These are phyloP conservation scores for Orius insidiosus DNA, from an alignment of 1,140 invertebrate genomes.

Conservation along the genomic window DNA sequence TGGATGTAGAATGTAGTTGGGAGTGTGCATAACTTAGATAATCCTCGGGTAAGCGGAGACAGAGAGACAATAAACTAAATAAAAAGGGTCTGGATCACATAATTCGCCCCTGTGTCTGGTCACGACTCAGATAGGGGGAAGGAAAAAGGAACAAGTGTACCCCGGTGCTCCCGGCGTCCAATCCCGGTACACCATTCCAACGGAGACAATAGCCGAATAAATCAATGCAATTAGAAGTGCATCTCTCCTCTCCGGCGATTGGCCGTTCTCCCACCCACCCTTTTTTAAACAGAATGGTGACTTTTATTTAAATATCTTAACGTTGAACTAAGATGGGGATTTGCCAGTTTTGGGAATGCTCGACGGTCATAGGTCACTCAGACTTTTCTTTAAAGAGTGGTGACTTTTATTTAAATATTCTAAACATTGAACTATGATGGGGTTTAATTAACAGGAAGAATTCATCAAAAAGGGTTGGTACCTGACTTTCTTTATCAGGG, in stretches of 20 bases:
- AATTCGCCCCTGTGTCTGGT: conserved; percentile 6
- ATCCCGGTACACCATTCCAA: conserved; percentile 1
- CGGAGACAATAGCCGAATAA: conserved; percentile 20
- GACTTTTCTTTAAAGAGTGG: too few species aligned
- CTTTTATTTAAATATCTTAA: too few species aligned
- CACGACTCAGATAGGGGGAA: conserved; percentile 9
- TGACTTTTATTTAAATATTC: too few species aligned
- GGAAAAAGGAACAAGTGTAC: conserved; percentile 8
- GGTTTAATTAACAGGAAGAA: too few species aligned
- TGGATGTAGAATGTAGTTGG: too few species aligned
- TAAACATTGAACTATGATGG: too few species aligned
- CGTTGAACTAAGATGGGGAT: too few species aligned
- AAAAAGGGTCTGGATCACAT: conserved; percentile 9
- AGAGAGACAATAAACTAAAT: conserved; percentile 7
- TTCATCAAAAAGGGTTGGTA: too few species aligned
- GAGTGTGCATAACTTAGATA: too few species aligned
- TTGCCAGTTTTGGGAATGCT: too few species aligned
- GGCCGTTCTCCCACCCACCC: conserved; percentile 8
- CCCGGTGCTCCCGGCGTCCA: not conserved
- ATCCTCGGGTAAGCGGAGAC: not conserved
- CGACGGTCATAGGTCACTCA: too few species aligned
- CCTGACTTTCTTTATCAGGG: too few species aligned
- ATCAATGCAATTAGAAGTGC: conserved; percentile 21
- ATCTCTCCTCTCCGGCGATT: conserved; percentile 6
- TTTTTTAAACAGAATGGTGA: conserved; percentile 1